phyloP scores from a whole-genome alignment of 2,888 invertebrate genomes.

The Ophioninae sp. region DNA sequence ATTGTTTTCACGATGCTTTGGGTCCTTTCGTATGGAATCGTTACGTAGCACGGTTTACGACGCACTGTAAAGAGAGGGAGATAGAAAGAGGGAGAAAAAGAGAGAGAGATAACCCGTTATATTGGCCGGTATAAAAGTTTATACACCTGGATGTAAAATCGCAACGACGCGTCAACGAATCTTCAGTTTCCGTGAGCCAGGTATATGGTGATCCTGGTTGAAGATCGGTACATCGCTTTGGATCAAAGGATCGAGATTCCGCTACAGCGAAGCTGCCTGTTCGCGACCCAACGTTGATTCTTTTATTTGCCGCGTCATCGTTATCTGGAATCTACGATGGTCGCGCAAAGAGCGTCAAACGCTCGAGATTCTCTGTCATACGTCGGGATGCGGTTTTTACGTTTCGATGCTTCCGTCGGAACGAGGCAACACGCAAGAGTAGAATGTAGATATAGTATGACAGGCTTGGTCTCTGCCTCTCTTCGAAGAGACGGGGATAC shows the following conservation, averaged over 20 bases:
- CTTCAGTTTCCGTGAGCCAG: conserved; percentile 20
- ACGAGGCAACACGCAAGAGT: conserved; percentile 26
- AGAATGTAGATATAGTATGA: conserved; percentile 30
- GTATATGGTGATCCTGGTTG: conserved; percentile 23
- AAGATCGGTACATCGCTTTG: conserved; percentile 16
- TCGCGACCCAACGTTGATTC: conserved; percentile 34
- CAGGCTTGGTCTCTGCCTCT: background rate
- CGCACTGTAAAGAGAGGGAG: background rate
- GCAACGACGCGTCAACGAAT: conserved; percentile 32
- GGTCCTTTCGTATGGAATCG: background rate
- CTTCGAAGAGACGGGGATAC: background rate
- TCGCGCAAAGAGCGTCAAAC: conserved; percentile 50
- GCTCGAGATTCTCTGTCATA: conserved; percentile 36
- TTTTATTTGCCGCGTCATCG: conserved; percentile 38
- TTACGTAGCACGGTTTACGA: conserved; percentile 41
- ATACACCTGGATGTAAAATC: conserved; percentile 35
- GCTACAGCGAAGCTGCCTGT: conserved; percentile 41
- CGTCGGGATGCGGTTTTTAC: conserved; percentile 71
- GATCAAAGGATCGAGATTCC: conserved; percentile 27
- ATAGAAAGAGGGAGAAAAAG: no score
- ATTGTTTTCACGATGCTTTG: conserved; percentile 31
- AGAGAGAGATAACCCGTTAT: conserved; percentile 14
- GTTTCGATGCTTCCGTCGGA: conserved; percentile 67
- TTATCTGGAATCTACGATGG: conserved; percentile 40
- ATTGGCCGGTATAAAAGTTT: conserved; percentile 45